These are phyloP conservation scores for Anser brachyrhynchus DNA, from an alignment of 2,113 vertebrate species.

Conservation along the genomic window DNA sequence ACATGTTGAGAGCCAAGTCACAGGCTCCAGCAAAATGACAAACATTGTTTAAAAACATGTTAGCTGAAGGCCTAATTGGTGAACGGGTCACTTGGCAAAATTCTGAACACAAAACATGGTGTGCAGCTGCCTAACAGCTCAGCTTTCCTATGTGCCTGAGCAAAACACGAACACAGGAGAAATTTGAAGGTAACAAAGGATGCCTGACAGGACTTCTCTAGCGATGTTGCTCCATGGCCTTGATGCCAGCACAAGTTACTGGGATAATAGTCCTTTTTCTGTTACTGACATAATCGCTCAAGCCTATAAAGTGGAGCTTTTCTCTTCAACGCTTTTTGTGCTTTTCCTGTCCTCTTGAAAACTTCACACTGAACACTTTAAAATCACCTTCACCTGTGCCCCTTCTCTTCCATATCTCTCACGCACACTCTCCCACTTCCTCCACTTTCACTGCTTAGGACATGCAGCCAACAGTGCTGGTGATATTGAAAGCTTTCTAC, in stretches of 20 bases:
- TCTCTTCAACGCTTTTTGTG: background rate
- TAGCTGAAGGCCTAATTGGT: slow-evolving; percentile 52
- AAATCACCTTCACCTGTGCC: background rate
- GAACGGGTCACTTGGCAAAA: slow-evolving; percentile 59
- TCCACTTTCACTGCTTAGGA: background rate
- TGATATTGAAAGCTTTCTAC: background rate
- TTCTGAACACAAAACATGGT: background rate
- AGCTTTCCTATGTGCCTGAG: background rate
- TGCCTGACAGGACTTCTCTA: slow-evolving; percentile 8
- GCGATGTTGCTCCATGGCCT: background rate
- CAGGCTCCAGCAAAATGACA: background rate
- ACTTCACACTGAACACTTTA: background rate
- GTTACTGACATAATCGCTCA: background rate
- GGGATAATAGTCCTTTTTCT: background rate
- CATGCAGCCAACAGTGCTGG: background rate
- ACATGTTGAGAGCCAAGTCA: background rate
- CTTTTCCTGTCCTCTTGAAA: background rate
- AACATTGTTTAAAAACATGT: slow-evolving; percentile 37
- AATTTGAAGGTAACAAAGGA: background rate
- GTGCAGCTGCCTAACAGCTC: slow-evolving; percentile 14
- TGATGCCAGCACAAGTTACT: background rate
- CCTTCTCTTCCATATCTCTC: background rate
- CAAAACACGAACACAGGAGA: background rate
- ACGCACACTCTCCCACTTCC: background rate
- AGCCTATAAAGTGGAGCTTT: background rate